phyloP scores from a whole-genome alignment of 1,140 invertebrate genomes.

The Eurosta solidaginis region DNA sequence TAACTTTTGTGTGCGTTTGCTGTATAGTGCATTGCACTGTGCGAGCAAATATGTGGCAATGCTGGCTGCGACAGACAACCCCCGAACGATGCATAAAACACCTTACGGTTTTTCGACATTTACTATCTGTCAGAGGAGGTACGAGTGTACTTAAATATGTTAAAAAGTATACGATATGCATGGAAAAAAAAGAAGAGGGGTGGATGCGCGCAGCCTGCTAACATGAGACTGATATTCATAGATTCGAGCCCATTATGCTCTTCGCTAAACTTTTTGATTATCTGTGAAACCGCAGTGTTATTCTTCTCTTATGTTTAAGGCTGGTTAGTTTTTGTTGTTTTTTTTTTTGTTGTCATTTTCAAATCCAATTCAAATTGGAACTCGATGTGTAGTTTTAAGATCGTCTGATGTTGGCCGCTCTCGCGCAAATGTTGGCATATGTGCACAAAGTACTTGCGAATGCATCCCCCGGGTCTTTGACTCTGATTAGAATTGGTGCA shows the following conservation, averaged over 20 bases:
- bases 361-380: conserved; percentile 2
- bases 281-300: conserved; percentile 29
- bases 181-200: neutral
- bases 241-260: neutral
- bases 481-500: conserved; percentile 53
- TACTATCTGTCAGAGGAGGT: conserved; percentile 56
- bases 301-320: neutral
- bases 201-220: too few species aligned
- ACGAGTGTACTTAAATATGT: neutral
- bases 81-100: conserved; percentile 32
- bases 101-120: conserved; percentile 59
- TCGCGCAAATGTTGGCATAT: conserved; percentile 58
- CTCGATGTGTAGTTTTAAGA: neutral
- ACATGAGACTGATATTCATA: neutral
- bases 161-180: neutral
- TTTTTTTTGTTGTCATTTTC: neutral
- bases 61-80: neutral
- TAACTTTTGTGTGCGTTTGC: conserved; percentile 44
- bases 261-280: neutral
- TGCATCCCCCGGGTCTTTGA: conserved; percentile 35
- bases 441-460: conserved; percentile 40
- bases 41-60: neutral
- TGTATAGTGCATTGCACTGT: neutral
- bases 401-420: too few species aligned
- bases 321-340: neutral